A percentile compares a stretch with the other conserved stretches of the same genome.
Evolutionary conservation across 2,797 vertebrate genomes (phyloP).

Genomic region (Danio aesculapii): DNA sequence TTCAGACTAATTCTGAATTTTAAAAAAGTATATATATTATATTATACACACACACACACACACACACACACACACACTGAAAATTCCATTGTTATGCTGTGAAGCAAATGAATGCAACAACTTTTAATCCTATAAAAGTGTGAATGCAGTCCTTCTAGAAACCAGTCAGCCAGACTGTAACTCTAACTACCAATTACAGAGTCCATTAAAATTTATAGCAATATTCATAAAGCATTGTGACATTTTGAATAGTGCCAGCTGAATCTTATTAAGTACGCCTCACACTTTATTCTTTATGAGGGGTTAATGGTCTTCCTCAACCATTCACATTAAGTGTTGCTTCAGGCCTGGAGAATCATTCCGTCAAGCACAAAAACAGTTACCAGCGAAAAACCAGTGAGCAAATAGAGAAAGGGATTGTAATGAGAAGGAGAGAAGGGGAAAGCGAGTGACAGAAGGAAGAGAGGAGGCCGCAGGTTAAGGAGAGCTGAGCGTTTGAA

Average conservation of each 20-base stretch:
- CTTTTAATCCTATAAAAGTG: not conserved
- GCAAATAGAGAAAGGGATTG: constrained; percentile 24
- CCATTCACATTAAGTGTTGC: constrained; percentile 65
- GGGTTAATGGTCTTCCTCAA: constrained; percentile 67
- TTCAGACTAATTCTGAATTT: too few relatives aligned
- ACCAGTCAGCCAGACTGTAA: constrained; percentile 15
- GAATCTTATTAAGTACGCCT: constrained; percentile 75
- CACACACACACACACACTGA: not conserved
- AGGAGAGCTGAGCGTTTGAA: constrained; percentile 69
- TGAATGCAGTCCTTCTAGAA: not conserved
- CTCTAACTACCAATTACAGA: constrained; percentile 24
- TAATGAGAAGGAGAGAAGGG: constrained; percentile 60
- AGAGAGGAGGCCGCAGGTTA: constrained; percentile 70
- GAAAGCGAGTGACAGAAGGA: constrained; percentile 66
- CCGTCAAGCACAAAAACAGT: constrained; percentile 56
- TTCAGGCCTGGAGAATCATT: constrained; percentile 54
- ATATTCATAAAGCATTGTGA: constrained; percentile 73
- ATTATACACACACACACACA: too few relatives aligned
- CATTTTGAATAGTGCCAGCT: constrained; percentile 75
- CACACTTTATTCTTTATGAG: constrained; percentile 70
- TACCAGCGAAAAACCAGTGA: constrained; percentile 12
- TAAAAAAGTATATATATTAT: too few relatives aligned
- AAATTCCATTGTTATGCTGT: not conserved
- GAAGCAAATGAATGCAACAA: not conserved
- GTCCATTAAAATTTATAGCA: constrained; percentile 68